Base-by-base conservation (phyloP, 2,888 invertebrate genomes). In the Cosmorhoe ocellata region DNA sequence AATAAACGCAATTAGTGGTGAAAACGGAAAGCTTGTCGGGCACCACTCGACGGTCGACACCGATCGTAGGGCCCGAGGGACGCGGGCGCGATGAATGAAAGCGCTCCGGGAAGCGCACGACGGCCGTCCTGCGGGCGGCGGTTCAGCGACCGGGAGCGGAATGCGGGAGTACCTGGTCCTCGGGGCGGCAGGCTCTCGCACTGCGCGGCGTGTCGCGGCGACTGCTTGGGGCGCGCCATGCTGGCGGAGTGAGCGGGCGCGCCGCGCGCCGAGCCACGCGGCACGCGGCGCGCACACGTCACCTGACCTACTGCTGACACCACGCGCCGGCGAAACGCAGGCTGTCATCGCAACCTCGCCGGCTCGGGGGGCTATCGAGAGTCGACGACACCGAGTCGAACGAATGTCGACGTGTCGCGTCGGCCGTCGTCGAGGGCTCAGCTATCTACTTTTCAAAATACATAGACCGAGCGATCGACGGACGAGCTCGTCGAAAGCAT, bases 221-320 rank as follows among this genome's bases (percentile, higher is more conserved):
- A 84, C 85, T 85, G 90, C 78, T 79, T 87, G 67, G 89, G 84
- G 61, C 89, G 89, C 76, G 85, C 87, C 90, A 90, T 90, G 77
- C 72, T 76, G 74, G 71, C 79, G 75, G 83, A 88, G 86, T 90
- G 90, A 78, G 72, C 69, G 81, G 70, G 74, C 63, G 63, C n/a
- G n/a, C n/a, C n/a, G n/a, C n/a, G n/a, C n/a, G n/a, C n/a, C n/a
- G 56, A 44, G 59, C 42, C 38, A 31, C 49, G 32, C 38, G 37
- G 12, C 33, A 7, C 60, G 67, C 78, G 76, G 71, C 76, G 73
- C 76, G 74, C 74, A 77, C 76, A 76, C 79, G 75, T 73, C 76
- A 75, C 51, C 75, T 50, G 66, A 62, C 62, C 68, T 66, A 59
- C 59, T 64, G 64, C 65, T 58, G 66, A 63, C 63, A 56, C 61